Evolutionary conservation across 2,888 invertebrate species (phyloP).

Genomic region (Scelioninae gen. 2): DNA sequence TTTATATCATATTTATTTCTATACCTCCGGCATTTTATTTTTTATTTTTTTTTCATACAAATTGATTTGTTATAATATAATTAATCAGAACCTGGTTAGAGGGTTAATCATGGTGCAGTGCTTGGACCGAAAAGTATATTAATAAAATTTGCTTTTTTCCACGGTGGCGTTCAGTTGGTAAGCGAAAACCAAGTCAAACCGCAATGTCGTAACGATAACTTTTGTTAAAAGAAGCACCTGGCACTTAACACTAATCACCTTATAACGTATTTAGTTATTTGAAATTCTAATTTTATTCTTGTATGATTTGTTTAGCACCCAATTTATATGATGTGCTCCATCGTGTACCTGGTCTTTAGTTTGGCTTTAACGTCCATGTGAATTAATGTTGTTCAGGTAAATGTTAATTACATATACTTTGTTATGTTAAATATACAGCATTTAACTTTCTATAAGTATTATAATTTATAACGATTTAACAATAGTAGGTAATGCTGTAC

Average conservation of each 20-base stretch:
- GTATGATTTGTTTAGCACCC: conserved; percentile 81
- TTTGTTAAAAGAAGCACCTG: conserved; percentile 51
- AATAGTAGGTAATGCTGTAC: conserved; percentile 79
- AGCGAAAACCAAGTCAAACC: conserved; percentile 63
- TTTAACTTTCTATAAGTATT: too few species aligned
- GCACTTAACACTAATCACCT: conserved; percentile 46
- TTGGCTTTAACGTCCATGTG: conserved; percentile 97
- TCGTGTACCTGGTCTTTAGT: conserved; percentile 95
- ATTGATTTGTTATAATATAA: too few species aligned
- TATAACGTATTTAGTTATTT: conserved; percentile 42
- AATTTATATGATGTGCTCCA: conserved; percentile 91
- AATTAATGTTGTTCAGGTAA: conserved; percentile 95
- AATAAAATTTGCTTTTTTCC: conserved; percentile 65
- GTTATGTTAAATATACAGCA: too few species aligned
- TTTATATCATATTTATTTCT: too few species aligned
- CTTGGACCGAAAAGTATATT: conserved; percentile 10
- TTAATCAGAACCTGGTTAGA: conserved; percentile 32
- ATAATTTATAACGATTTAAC: too few species aligned
- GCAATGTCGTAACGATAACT: conserved; percentile 45
- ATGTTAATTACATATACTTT: conserved; percentile 62
- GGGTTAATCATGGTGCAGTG: conserved; percentile 28
- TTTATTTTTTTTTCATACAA: not conserved
- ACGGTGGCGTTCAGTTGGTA: conserved; percentile 73
- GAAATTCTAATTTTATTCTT: too few species aligned
- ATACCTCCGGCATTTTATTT: not conserved